Evolutionary conservation across 2,113 vertebrate genomes (phyloP), one percentile per base, ranked within the genome.

Genomic region (Hydrolagus affinis): DNA sequence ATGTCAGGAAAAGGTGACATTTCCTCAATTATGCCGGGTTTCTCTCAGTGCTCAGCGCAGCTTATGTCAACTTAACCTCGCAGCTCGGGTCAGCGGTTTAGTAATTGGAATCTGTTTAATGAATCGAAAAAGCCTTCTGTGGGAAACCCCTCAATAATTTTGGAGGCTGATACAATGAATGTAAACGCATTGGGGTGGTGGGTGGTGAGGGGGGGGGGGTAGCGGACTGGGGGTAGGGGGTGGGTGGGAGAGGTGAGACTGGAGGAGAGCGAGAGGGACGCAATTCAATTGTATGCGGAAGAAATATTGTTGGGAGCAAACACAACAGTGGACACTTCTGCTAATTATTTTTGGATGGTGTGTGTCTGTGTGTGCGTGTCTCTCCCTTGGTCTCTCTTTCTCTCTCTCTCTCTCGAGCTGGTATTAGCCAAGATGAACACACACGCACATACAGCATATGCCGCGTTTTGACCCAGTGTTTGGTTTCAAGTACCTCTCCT

Each of bases 41-140:
- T 78, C 57, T 23, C 60, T 78, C 76, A 78, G 75, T 11, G 44
- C 74, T 57, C 74, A 77, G n/a, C n/a, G 76, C 17, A 60, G 15
- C 28, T 80, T 80, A 23, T 25, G 28, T 80, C 60, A 64, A 8
- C 23, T 64, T 64, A 80, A 77, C n/a, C 59, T n/a, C 17, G 56
- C 7, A 1, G 4, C 21, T 15, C 64, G 59, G 77, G 28, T 64
- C 77, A 64, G 25, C n/a, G 12, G 11, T 64, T 80, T 44, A 44
- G 44, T 44, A 64, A 80, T 64, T 80, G 64, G 57, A 62, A 78
- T 62, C 76, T 60, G 59, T 64, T 80, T 30, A 80, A 80, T 80
- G 77, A 80, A 80, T 64, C 64, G 59, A 57, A 80, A 62, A 17
- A 12, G 59, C 64, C n/a, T n/a, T 78, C 57, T 15, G 76, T 78